Percentiles rank a stretch among this genome's conserved stretches.
These are phyloP conservation scores for Pseudomyrmex gracilis DNA, from an alignment of 1,140 invertebrate genomes.

Conservation along the genomic window DNA sequence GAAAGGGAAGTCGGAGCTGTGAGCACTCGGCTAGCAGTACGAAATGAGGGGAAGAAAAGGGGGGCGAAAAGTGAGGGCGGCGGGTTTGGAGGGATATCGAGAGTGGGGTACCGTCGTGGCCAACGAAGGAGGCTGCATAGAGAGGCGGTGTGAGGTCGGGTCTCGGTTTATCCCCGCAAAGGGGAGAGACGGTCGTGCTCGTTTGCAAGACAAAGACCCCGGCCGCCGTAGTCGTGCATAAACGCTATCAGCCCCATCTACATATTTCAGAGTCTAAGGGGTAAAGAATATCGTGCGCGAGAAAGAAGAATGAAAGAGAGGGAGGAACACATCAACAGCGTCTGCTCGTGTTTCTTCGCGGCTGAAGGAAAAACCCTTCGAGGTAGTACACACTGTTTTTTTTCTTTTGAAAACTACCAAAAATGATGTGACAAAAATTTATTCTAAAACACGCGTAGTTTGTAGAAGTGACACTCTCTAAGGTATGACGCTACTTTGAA, in stretches of 20 bases:
- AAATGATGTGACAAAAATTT: not conserved
- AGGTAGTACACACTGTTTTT: not conserved
- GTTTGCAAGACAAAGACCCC: constrained; percentile 83
- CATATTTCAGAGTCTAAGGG: constrained; percentile 73
- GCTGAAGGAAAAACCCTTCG: not conserved
- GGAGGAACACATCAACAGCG: not conserved
- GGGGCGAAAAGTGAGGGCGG: constrained; percentile 41
- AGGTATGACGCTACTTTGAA: not conserved
- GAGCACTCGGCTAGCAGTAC: constrained; percentile 29
- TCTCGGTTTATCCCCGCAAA: not conserved
- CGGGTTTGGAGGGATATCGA: constrained; percentile 53
- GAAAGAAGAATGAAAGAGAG: constrained; percentile 35
- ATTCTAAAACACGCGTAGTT: not conserved
- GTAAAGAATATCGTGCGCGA: constrained; percentile 6
- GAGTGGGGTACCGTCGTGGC: constrained; percentile 48
- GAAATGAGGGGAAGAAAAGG: constrained; percentile 31
- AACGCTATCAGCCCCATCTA: constrained; percentile 82
- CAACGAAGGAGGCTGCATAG: constrained; percentile 31
- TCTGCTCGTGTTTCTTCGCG: not conserved
- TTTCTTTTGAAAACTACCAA: not conserved
- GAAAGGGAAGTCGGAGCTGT: constrained; percentile 23
- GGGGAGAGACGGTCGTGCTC: constrained; percentile 71
- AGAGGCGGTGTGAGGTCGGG: constrained; percentile 61
- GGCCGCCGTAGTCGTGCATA: constrained; percentile 80
- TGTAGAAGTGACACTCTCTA: not conserved